phyloP scores from a whole-genome alignment of 2,888 invertebrate genomes.

The Dichetophora obliterata region DNA sequence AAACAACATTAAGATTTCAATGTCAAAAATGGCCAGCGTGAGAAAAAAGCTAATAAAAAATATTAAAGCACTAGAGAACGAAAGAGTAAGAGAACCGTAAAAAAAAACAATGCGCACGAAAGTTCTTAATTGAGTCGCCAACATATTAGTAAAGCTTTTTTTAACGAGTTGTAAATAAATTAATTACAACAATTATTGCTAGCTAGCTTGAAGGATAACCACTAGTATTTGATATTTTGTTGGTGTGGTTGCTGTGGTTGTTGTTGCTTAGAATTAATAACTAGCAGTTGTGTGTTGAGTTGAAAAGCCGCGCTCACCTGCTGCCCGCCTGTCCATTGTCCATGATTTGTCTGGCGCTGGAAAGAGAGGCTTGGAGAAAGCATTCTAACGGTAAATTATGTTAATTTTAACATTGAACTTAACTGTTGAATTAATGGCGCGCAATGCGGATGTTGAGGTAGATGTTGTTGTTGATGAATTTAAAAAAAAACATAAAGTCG shows the following conservation, averaged over 20 bases:
- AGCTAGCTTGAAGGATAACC: constrained; percentile 23
- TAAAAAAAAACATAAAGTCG: too few relatives aligned
- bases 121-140: background rate
- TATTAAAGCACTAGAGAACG: background rate
- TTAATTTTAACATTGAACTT: constrained; percentile 68
- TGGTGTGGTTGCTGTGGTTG: background rate
- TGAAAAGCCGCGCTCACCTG: background rate
- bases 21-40: constrained; percentile 23
- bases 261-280: background rate
- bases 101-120: background rate
- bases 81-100: background rate
- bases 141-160: too few relatives aligned
- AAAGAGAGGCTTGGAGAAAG: background rate
- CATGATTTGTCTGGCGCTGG: background rate
- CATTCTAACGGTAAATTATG: constrained; percentile 64
- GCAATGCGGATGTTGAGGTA: constrained; percentile 7
- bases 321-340: background rate
- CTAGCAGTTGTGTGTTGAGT: too few relatives aligned
- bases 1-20: constrained; percentile 21
- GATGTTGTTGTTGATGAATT: too few relatives aligned
- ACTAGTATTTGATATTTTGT: background rate
- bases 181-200: constrained; percentile 7
- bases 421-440: constrained; percentile 47
- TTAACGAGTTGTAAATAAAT: background rate
- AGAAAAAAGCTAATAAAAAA: background rate